Conservation (phyloP, 2,113 vertebrate species). For the Zosterops lateralis region DNA sequence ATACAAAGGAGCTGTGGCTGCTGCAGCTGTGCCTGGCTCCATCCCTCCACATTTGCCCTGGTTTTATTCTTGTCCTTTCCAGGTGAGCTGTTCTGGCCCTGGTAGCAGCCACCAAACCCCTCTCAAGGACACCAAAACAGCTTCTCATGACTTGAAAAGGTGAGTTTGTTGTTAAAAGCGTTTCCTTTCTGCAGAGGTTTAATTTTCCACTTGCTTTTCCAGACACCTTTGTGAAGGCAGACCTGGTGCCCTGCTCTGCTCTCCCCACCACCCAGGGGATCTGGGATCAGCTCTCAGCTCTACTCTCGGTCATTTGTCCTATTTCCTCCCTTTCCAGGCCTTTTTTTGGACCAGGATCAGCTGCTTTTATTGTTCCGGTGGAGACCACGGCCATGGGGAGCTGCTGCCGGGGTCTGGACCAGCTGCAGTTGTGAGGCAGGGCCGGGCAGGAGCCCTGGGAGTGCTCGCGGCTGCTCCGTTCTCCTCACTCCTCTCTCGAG, state of each 20-base stretch:
- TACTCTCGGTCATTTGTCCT: background rate
- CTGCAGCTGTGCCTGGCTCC: background rate
- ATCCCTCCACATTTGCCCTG: background rate
- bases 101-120: background rate
- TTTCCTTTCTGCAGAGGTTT: background rate
- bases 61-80: background rate
- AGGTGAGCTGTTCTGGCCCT: background rate
- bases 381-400: background rate
- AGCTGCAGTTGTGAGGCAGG: background rate
- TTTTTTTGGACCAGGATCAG: background rate
- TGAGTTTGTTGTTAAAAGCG: background rate
- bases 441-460: background rate
- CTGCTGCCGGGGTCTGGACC: rapidly evolving
- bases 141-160: background rate
- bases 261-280: background rate
- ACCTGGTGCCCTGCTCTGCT: rapidly evolving
- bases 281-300: rapidly evolving
- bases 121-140: background rate
- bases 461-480: background rate
- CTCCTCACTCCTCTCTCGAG: background rate
- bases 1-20: background rate
- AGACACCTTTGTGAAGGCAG: background rate
- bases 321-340: background rate
- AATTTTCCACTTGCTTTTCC: background rate
- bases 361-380: background rate